Conservation (phyloP, 2,113 vertebrate genomes). For the Rhinogobius similis region DNA sequence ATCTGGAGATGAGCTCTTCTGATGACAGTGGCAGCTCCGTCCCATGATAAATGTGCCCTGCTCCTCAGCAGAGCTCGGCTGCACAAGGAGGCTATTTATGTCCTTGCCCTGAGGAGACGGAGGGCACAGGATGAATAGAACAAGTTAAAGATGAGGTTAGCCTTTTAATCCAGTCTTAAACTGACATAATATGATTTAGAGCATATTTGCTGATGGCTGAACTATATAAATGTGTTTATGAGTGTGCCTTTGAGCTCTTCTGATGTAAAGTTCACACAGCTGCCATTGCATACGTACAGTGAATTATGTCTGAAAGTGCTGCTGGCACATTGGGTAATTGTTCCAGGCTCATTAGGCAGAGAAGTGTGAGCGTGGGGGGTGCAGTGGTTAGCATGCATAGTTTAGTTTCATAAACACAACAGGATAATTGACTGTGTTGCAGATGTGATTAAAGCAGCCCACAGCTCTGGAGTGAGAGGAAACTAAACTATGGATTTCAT, state of each 20-base stretch:
- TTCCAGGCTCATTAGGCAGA: slow-evolving; percentile 46
- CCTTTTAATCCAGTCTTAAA: too few species aligned
- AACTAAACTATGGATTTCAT: not conserved
- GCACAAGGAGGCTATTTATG: too few species aligned
- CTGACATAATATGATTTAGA: slow-evolving; percentile 29
- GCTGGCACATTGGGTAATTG: slow-evolving; percentile 44
- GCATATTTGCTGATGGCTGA: slow-evolving; percentile 19
- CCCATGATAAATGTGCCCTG: slow-evolving; percentile 72
- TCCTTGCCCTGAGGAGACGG: too few species aligned
- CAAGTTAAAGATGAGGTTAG: slow-evolving; percentile 37
- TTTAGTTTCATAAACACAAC: slow-evolving; percentile 39
- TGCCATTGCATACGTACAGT: slow-evolving; percentile 17
- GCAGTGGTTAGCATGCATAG: slow-evolving; percentile 32
- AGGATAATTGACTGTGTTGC: slow-evolving; percentile 43
- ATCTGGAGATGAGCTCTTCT: slow-evolving; percentile 79
- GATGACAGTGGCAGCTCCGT: slow-evolving; percentile 76
- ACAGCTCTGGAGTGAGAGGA: slow-evolving; percentile 18
- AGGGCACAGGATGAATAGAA: not conserved
- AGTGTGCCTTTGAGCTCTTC: slow-evolving; percentile 26
- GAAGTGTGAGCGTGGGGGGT: slow-evolving; percentile 18
- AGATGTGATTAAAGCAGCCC: slow-evolving; percentile 45
- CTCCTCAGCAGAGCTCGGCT: slow-evolving; percentile 32
- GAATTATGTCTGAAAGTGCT: slow-evolving; percentile 53
- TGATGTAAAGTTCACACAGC: slow-evolving; percentile 32
- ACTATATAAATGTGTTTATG: slow-evolving; percentile 32